phyloP scores from a whole-genome alignment of 2,797 vertebrate genomes.

The Enteromius thamalakanensis region DNA sequence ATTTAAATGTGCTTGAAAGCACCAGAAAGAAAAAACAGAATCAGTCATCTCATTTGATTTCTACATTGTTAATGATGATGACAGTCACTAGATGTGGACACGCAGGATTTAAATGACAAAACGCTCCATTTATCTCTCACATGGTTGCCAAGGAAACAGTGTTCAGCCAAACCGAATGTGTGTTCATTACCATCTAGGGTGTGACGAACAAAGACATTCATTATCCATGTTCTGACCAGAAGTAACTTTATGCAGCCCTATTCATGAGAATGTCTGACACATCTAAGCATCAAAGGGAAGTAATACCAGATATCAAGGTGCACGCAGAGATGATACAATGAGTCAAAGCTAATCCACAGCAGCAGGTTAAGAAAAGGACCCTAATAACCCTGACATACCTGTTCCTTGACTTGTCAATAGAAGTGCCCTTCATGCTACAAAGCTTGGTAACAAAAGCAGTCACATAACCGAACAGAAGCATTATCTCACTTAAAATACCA shows the following conservation, averaged over 20 bases:
- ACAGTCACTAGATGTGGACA: constrained; percentile 35
- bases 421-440: constrained; percentile 12
- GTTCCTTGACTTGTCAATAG: neutral
- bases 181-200: constrained; percentile 54
- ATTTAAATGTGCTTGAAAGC: neutral
- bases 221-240: constrained; percentile 48
- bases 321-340: constrained; percentile 5
- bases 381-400: constrained; percentile 2
- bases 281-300: constrained; percentile 50
- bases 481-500: neutral
- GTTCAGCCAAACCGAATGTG: constrained; percentile 49
- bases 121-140: constrained; percentile 47
- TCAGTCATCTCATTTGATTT: constrained; percentile 11
- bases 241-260: constrained; percentile 52
- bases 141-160: constrained; percentile 62
- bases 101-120: constrained; percentile 50
- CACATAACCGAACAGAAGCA: neutral
- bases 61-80: constrained; percentile 34
- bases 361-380: constrained; percentile 50
- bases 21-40: neutral
- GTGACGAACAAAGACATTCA: constrained; percentile 58
- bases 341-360: constrained; percentile 46
- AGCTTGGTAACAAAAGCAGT: neutral
- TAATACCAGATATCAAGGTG: constrained; percentile 40
- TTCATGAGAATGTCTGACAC: constrained; percentile 46